These are phyloP conservation scores for Noctuana brunneofusca DNA, from an alignment of 2,888 invertebrate species.

Conservation along the genomic window DNA sequence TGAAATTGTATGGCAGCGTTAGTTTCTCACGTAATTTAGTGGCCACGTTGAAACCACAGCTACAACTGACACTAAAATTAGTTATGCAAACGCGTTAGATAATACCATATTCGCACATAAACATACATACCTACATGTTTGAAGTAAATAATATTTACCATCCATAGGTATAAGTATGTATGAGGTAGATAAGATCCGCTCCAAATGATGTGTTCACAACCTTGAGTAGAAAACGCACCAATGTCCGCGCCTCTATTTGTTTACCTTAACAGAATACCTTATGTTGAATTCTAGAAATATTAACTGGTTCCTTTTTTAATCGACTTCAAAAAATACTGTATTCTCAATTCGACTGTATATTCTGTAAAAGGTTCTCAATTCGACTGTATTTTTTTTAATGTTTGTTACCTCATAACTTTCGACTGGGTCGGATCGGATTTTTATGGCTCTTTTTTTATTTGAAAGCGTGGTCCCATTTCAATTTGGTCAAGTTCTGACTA, in stretches of 20 bases:
- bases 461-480: too few species aligned
- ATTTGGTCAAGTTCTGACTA: too few species aligned
- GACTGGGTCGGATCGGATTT: too few species aligned
- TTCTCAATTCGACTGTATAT: too few species aligned
- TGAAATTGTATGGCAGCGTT: conserved; percentile 12
- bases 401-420: too few species aligned
- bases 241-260: conserved; percentile 64
- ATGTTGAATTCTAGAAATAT: not conserved
- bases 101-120: not conserved
- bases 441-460: too few species aligned
- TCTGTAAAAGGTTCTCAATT: too few species aligned
- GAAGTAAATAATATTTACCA: conserved; percentile 26
- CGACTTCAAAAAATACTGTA: too few species aligned
- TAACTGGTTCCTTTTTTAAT: not conserved
- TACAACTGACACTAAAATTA: conserved; percentile 13
- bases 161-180: conserved; percentile 45
- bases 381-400: too few species aligned
- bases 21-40: conserved; percentile 12
- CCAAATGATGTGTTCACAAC: conserved; percentile 51
- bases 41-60: conserved; percentile 6
- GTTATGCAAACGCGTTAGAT: conserved; percentile 1
- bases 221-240: conserved; percentile 55
- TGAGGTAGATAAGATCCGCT: conserved; percentile 52
- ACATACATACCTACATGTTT: not conserved
- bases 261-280: conserved; percentile 31